These are phyloP conservation scores for Caenorhabditis wallacei DNA, from an alignment of 2,888 invertebrate species.

Conservation along the genomic window DNA sequence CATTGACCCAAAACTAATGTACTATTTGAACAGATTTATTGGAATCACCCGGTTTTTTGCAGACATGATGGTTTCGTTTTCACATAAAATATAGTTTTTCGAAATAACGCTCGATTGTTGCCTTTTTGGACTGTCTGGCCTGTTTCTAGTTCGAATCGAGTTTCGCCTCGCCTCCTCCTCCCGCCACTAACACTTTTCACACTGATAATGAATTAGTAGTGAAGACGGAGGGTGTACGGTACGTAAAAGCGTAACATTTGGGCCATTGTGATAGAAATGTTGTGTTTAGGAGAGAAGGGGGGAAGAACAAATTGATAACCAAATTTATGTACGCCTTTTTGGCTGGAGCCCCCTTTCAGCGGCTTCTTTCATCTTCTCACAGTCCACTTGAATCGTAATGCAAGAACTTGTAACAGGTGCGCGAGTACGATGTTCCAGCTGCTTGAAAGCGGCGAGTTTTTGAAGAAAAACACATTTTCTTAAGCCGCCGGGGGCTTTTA, in stretches of 20 bases:
- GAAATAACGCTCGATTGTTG: neutral
- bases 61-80: neutral
- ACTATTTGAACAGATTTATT: constrained; percentile 51
- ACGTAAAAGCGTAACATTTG: neutral
- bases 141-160: constrained; percentile 48
- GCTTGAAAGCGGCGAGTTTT: neutral
- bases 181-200: constrained; percentile 27
- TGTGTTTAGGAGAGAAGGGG: neutral
- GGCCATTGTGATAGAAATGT: constrained; percentile 34
- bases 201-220: constrained; percentile 36
- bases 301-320: constrained; percentile 28
- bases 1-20: constrained; percentile 46
- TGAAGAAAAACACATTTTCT: constrained; percentile 52
- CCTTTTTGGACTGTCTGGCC: constrained; percentile 19
- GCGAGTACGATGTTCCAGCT: constrained; percentile 18
- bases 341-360: constrained; percentile 20
- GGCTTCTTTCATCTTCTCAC: constrained; percentile 42
- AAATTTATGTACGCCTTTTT: constrained; percentile 24
- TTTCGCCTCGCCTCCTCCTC: too few relatives aligned
- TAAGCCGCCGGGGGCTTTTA: constrained; percentile 52
- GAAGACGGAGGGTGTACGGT: constrained; percentile 18
- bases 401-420: constrained; percentile 10
- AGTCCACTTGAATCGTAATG: constrained; percentile 1
- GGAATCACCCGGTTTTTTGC: constrained; percentile 31
- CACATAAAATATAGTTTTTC: neutral